These are phyloP conservation scores for Paramacrobiotus metropolitanus DNA, from an alignment of 1,140 invertebrate genomes.

Conservation along the genomic window DNA sequence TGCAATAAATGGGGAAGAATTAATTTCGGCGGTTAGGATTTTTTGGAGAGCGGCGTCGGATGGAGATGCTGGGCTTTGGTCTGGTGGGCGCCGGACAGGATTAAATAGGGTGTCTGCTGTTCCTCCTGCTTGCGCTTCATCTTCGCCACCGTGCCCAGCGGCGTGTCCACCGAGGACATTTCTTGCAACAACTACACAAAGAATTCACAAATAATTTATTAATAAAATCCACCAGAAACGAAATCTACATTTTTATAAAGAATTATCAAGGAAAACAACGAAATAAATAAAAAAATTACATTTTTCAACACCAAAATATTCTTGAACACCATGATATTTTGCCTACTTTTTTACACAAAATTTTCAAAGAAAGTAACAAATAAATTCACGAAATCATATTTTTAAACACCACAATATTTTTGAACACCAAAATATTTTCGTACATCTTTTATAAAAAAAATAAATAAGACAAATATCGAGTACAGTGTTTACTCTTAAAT, in stretches of 20 bases:
- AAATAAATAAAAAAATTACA: constrained; percentile 4
- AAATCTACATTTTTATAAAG: not conserved
- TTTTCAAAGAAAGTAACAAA: too few species aligned
- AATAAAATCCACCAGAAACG: not conserved
- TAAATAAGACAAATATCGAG: too few species aligned
- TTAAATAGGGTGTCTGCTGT: constrained; percentile 75
- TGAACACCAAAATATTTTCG: too few species aligned
- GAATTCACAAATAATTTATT: constrained; percentile 8
- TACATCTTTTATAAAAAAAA: too few species aligned
- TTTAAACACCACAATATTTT: too few species aligned
- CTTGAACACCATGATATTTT: not conserved
- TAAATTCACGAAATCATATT: too few species aligned
- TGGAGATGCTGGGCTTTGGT: too few species aligned
- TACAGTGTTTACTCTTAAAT: too few species aligned
- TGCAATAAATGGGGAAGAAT: too few species aligned
- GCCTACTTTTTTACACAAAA: too few species aligned
- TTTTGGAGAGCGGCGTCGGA: not conserved
- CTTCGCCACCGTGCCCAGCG: constrained; percentile 72
- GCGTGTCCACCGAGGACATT: constrained; percentile 96
- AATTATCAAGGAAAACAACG: not conserved
- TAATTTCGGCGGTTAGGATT: too few species aligned
- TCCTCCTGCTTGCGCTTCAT: constrained; percentile 88
- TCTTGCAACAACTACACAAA: constrained; percentile 63
- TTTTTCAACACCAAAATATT: not conserved
- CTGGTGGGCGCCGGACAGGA: constrained; percentile 45